Conservation (phyloP, 2,888 invertebrate species). For the Rhamphomyia laevipes region DNA sequence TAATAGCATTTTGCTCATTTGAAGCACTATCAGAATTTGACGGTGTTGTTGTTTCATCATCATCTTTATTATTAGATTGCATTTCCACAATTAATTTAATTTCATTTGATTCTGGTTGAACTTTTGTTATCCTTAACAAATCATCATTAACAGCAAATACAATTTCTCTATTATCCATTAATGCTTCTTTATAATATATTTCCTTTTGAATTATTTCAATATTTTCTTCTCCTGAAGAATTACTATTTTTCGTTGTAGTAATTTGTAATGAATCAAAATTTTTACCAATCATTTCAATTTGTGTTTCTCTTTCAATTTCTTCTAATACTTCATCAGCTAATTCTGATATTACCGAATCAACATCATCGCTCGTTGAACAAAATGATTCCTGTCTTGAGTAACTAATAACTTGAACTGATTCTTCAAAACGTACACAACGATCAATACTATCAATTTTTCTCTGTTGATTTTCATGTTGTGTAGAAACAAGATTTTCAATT, state of each 20-base stretch:
- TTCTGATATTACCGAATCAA: constrained; percentile 32
- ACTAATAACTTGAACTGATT: constrained; percentile 19
- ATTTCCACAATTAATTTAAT: constrained; percentile 2
- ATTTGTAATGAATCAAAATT: constrained; percentile 1
- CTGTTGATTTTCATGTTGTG: constrained; percentile 7
- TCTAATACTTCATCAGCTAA: constrained; percentile 29
- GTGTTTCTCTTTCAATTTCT: constrained; percentile 27
- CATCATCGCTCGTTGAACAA: constrained; percentile 30
- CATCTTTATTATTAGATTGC: neutral
- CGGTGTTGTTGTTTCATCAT: constrained; percentile 1
- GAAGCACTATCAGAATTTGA: constrained; percentile 14
- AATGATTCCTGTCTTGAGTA: constrained; percentile 23
- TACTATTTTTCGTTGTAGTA: neutral
- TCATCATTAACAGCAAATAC: constrained; percentile 2
- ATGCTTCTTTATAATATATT: constrained; percentile 7
- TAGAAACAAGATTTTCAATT: neutral
- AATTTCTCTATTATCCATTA: neutral
- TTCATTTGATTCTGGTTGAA: constrained; percentile 3
- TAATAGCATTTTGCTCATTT: constrained; percentile 27
- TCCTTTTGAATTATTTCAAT: neutral
- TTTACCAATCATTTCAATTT: constrained; percentile 13
- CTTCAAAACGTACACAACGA: constrained; percentile 25
- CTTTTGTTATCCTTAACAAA: constrained; percentile 7
- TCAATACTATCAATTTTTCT: constrained; percentile 6
- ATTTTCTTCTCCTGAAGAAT: neutral